Percentiles rank a stretch among this genome's conserved stretches.
Evolutionary conservation across 2,113 vertebrate genomes (phyloP).

Genomic region (Nycticryphes semicollaris): DNA sequence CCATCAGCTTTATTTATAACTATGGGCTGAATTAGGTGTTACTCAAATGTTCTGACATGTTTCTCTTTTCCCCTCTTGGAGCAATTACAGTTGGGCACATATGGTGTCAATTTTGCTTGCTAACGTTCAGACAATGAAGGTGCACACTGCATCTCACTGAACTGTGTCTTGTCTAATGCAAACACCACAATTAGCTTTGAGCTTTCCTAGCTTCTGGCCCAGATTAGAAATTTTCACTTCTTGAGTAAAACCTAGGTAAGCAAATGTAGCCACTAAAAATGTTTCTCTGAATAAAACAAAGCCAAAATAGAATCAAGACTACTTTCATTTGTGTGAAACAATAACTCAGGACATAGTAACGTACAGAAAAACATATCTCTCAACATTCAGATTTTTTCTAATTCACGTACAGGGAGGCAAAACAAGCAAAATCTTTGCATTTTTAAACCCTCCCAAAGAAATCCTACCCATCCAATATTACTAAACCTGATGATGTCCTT

Average conservation of each 20-base stretch:
- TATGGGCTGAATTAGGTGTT: conserved; percentile 76
- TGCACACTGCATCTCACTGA: conserved; percentile 26
- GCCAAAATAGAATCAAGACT: conserved; percentile 20
- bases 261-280: not conserved
- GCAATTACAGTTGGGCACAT: conserved; percentile 69
- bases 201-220: conserved; percentile 17
- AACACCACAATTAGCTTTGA: not conserved
- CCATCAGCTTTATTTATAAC: conserved; percentile 75
- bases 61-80: conserved; percentile 66
- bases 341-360: not conserved
- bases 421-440: not conserved
- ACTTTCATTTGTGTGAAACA: not conserved
- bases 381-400: not conserved
- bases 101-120: conserved; percentile 75
- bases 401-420: not conserved
- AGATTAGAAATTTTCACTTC: not conserved
- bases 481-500: not conserved
- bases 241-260: conserved; percentile 10
- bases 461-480: not conserved
- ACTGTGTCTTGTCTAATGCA: conserved; percentile 65
- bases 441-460: not conserved
- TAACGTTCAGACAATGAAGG: conserved; percentile 56
- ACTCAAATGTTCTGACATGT: conserved; percentile 74
- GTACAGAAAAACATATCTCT: not conserved
- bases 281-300: not conserved